phyloP scores from a whole-genome alignment of 2,888 invertebrate species.

The Macrophya alboannulata region DNA sequence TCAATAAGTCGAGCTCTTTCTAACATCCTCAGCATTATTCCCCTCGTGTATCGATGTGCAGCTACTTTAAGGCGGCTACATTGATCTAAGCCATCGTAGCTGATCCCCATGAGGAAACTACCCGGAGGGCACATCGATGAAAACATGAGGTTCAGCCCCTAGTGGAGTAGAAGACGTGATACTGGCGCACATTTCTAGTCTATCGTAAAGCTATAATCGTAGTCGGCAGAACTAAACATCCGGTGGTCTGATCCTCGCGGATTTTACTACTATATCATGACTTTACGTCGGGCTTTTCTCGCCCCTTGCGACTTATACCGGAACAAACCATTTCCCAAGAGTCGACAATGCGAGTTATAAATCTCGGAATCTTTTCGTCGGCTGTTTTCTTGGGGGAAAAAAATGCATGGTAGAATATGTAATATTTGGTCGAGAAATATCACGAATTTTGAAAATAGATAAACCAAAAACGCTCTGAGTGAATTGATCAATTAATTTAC shows the following conservation, averaged over 20 bases:
- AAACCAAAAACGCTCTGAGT: not conserved
- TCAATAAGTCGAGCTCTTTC: no score
- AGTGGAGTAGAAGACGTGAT: not conserved
- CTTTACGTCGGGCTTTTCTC: not conserved
- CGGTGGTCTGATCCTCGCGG: conserved; percentile 35
- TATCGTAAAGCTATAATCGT: conserved; percentile 13
- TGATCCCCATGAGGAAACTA: not conserved
- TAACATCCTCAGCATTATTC: no score
- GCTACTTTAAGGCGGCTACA: not conserved
- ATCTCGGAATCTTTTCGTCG: not conserved
- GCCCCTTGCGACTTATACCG: conserved; percentile 20
- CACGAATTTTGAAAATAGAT: not conserved
- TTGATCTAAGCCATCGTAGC: not conserved
- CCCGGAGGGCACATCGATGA: not conserved
- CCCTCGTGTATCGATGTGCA: not conserved
- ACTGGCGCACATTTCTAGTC: not conserved
- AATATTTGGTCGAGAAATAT: not conserved
- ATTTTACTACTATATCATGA: conserved; percentile 26
- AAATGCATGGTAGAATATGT: not conserved
- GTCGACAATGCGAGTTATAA: conserved; percentile 19
- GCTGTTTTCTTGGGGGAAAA: not conserved
- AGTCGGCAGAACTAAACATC: conserved; percentile 23
- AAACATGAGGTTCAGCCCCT: not conserved
- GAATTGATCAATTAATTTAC: not conserved
- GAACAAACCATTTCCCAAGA: not conserved